phyloP scores from a whole-genome alignment of 2,797 vertebrate species.

The Myotis myotis region DNA sequence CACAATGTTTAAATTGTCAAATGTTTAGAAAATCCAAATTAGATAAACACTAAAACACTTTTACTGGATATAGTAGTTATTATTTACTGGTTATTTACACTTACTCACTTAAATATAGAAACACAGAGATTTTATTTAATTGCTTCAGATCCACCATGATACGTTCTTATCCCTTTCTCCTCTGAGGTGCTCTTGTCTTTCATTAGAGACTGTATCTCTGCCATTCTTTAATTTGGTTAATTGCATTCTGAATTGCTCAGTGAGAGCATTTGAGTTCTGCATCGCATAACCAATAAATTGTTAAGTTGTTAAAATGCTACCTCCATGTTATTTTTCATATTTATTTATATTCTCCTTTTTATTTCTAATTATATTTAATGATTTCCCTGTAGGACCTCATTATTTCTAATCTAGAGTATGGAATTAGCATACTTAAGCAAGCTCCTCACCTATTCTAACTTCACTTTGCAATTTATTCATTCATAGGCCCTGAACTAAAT shows the following conservation, averaged over 20 bases:
- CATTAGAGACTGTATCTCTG: background rate
- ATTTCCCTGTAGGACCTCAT: background rate
- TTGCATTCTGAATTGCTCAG: conserved; percentile 17
- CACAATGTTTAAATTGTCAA: background rate
- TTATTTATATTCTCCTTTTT: conserved; percentile 17
- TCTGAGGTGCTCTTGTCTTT: background rate
- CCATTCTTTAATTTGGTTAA: conserved; percentile 12
- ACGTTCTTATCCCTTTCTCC: background rate
- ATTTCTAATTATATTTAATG: conserved; percentile 49
- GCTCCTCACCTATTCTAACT: background rate
- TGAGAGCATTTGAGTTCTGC: background rate
- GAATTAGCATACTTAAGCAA: background rate
- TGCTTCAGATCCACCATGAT: background rate
- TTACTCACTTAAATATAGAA: background rate
- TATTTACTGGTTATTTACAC: background rate
- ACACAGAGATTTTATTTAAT: background rate
- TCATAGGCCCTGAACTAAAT: background rate
- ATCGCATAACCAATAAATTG: background rate
- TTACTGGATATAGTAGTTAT: background rate
- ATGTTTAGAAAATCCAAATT: background rate
- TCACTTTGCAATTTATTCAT: background rate
- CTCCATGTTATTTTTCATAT: background rate
- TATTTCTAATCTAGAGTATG: background rate
- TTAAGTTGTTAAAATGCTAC: conserved; percentile 44
- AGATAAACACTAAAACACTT: background rate